These are phyloP conservation scores for Thalassarche chlororhynchos DNA, from an alignment of 2,113 vertebrate genomes.

Conservation along the genomic window DNA sequence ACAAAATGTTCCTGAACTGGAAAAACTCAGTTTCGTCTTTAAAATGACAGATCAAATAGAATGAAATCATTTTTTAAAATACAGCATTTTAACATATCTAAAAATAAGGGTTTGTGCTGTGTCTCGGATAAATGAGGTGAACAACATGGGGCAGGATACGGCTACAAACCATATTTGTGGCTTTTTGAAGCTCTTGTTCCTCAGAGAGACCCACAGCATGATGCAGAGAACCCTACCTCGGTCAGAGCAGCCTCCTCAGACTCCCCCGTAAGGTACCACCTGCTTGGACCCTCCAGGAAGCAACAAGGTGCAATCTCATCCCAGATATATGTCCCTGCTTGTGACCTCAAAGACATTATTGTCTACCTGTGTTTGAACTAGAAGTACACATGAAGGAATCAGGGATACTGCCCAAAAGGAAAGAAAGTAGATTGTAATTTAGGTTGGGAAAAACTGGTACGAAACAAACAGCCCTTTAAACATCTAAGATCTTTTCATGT, in stretches of 20 bases:
- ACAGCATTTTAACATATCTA: background rate
- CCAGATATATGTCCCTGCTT: background rate
- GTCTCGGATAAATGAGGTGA: background rate
- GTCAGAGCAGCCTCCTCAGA: background rate
- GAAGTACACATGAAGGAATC: background rate
- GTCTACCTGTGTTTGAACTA: background rate
- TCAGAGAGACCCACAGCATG: background rate
- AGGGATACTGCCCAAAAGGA: background rate
- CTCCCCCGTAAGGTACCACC: background rate
- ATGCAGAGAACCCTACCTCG: background rate
- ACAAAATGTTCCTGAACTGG: background rate
- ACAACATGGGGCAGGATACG: background rate
- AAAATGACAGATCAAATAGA: constrained; percentile 3
- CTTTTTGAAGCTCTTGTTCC: background rate
- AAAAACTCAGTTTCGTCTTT: background rate
- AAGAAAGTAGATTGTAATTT: background rate
- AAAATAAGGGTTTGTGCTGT: background rate
- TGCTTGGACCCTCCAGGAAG: background rate
- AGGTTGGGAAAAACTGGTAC: background rate
- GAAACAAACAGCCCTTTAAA: background rate
- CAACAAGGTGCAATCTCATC: background rate
- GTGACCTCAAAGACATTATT: background rate
- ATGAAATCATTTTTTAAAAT: background rate
- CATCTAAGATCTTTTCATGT: background rate
- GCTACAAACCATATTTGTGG: background rate